A percentile compares a stretch with the other conserved stretches of the same genome.
These are phyloP conservation scores for Cotesia chilonis DNA, from an alignment of 1,140 invertebrate genomes.

Conservation along the genomic window DNA sequence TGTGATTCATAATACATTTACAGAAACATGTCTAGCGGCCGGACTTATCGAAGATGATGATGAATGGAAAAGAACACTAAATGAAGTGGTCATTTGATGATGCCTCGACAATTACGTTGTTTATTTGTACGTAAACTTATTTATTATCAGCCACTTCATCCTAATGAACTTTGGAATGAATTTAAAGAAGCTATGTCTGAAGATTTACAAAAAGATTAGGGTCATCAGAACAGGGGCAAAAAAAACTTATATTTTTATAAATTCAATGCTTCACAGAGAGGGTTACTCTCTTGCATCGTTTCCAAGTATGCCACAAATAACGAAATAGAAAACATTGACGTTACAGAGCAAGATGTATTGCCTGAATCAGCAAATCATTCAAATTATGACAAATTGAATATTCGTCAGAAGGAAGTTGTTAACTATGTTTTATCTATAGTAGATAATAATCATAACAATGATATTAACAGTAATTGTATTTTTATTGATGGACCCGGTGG, in stretches of 20 bases:
- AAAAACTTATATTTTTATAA: not conserved
- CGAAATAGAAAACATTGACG: not conserved
- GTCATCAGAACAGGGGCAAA: not conserved
- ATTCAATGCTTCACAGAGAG: not conserved
- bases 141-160: not conserved
- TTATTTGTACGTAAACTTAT: conserved; percentile 15
- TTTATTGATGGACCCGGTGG: not conserved
- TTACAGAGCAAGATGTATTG: not conserved
- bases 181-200: not conserved
- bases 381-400: conserved; percentile 9
- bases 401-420: conserved; percentile 2
- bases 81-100: conserved; percentile 3
- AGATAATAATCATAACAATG: not conserved
- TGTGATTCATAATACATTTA: conserved; percentile 19
- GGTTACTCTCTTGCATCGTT: not conserved
- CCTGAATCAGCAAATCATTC: not conserved
- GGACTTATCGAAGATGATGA: conserved; percentile 39
- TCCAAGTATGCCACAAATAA: not conserved
- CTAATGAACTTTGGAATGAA: conserved; percentile 6
- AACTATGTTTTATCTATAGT: not conserved
- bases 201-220: not conserved
- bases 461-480: not conserved
- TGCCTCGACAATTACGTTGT: conserved; percentile 1
- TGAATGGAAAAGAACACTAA: conserved; percentile 29
- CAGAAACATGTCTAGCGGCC: conserved; percentile 28